Percentiles rank a stretch among this genome's conserved stretches.
Conservation (phyloP, 2,888 invertebrate genomes). For the Aphodius granarius region DNA sequence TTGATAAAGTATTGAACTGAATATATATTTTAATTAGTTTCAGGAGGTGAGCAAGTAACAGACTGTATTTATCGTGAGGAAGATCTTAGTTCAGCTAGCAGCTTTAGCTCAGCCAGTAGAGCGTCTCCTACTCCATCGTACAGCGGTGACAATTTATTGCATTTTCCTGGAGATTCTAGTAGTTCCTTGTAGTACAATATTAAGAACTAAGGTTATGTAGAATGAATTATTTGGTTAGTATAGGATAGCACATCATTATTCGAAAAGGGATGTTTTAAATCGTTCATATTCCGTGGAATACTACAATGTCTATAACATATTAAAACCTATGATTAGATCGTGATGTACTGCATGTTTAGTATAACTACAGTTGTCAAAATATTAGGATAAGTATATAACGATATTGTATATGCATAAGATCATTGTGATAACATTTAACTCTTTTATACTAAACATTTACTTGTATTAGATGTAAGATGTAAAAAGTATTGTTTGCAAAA, state of each 20-base stretch:
- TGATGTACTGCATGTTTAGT: not conserved
- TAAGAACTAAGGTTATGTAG: not conserved
- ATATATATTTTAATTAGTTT: constrained; percentile 36
- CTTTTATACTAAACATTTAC: not conserved
- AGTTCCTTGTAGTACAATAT: constrained; percentile 58
- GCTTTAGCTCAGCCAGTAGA: constrained; percentile 80
- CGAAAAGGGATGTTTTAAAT: not conserved
- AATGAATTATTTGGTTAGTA: not conserved
- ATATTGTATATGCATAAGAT: not conserved
- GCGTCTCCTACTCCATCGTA: constrained; percentile 79
- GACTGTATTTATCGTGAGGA: constrained; percentile 64
- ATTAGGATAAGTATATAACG: not conserved
- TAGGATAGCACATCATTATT: not conserved
- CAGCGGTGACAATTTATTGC: constrained; percentile 73
- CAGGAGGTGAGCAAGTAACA: constrained; percentile 60
- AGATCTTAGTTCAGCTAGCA: constrained; percentile 77
- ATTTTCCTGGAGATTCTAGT: constrained; percentile 78
- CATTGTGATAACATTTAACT: not conserved
- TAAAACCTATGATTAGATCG: not conserved
- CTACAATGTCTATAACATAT: too few species aligned
- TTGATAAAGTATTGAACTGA: too few species aligned
- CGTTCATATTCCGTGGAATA: not conserved
- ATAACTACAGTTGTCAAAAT: not conserved
- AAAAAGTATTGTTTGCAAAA: not conserved
- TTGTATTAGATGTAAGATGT: not conserved